These are phyloP conservation scores for Leptothorax acervorum DNA, from an alignment of 2,888 invertebrate genomes.

Conservation along the genomic window DNA sequence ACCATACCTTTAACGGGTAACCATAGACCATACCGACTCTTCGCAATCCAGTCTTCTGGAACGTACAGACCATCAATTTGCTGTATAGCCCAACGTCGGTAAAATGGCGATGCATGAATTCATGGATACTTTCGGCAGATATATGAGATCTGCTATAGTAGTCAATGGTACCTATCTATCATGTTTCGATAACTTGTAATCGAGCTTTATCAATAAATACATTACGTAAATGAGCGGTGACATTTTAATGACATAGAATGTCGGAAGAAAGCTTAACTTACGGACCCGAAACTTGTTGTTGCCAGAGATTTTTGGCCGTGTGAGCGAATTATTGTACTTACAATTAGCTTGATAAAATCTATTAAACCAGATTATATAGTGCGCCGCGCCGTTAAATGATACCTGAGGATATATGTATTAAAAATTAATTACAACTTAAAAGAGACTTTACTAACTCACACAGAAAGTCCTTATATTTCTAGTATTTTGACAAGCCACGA, in stretches of 20 bases:
- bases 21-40: neutral
- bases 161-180: neutral
- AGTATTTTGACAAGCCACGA: neutral
- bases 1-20: slow-evolving; percentile 7
- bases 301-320: neutral
- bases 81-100: slow-evolving; percentile 29
- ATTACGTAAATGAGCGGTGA: slow-evolving; percentile 54
- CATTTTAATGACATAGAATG: slow-evolving; percentile 67
- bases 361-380: slow-evolving; percentile 4
- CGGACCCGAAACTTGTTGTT: neutral
- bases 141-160: neutral
- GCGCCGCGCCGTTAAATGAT: neutral
- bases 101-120: slow-evolving; percentile 1
- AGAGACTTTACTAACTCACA: neutral
- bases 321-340: neutral
- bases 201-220: neutral
- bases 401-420: neutral
- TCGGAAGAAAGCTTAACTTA: slow-evolving; percentile 43
- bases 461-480: neutral
- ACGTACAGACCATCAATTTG: neutral
- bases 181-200: slow-evolving; percentile 8
- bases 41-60: neutral
- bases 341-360: neutral
- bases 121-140: neutral
- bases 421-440: neutral